Base-by-base conservation (phyloP, 2,888 invertebrate species). In the Cryptocheilus praepositus region DNA sequence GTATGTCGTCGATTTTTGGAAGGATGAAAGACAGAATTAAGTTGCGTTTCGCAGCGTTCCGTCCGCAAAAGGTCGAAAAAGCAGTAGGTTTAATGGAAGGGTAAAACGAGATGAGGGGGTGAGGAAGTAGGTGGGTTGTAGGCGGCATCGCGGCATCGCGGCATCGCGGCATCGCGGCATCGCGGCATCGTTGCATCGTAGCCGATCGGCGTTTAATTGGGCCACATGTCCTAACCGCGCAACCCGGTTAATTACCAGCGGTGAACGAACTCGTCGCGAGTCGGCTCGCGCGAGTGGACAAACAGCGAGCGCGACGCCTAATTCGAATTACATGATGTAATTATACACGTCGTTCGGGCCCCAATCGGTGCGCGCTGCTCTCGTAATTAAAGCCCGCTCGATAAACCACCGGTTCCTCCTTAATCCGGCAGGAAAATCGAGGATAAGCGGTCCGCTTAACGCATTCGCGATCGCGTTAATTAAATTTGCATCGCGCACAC, bases 381-480 rank as follows among this genome's bases (percentile, higher is more conserved):
- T 36, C 36, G 36, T 36, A 36, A 36, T 36, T 36, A 36, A 36
- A 36, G 36, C 36, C 36, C 22, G 52, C 22, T 52, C 52, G 52
- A 52, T 21, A 22, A 19, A 19, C 19, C 52, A 52, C 52, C 19
- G 21, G 52, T 22, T 19, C 52, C 52, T 52, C 52, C 52, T 21
- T 52, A 52, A 52, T 52, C 52, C 15, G 52, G 16, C 52, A 21
- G 22, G 52, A 21, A 52, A 52, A 52, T 52, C 52, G 52, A 52
- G 19, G 52, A 19, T 15, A 21, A 52, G 52, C 52, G 52, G 21
- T 3, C 15, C 21, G 22, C 52, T 52, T 21, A 21, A 21, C 22
- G 19, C 52, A 19, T 49, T 18, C 49, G 49, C 49, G 49, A 49
- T 16, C 19, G 22, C 22, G 21, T 22, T 15, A 21, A 52, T 52